phyloP scores from a whole-genome alignment of 2,797 vertebrate species.

The Hyperoplus immaculatus region DNA sequence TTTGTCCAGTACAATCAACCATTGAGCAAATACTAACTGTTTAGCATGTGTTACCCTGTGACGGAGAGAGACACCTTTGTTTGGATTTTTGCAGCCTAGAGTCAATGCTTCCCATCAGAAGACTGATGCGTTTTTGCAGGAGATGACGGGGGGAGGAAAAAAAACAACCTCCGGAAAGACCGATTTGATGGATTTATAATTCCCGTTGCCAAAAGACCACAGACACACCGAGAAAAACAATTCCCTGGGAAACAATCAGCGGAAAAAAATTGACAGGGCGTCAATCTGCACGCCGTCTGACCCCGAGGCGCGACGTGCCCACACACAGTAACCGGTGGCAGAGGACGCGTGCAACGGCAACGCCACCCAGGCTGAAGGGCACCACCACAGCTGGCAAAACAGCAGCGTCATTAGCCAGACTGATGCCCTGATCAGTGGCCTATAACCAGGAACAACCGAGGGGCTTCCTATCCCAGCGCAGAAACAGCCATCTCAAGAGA shows the following conservation, averaged over 20 bases:
- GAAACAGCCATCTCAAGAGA: conserved; percentile 7
- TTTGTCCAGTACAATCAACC: conserved; percentile 43
- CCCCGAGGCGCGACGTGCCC: conserved; percentile 57
- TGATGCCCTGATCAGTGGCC: conserved; percentile 44
- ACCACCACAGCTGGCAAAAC: conserved; percentile 59
- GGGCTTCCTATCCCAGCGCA: conserved; percentile 10
- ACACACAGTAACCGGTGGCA: conserved; percentile 50
- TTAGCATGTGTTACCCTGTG: conserved; percentile 35
- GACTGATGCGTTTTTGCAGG: conserved; percentile 46
- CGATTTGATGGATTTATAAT: conserved; percentile 68
- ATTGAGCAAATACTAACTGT: conserved; percentile 29
- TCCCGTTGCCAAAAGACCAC: conserved; percentile 54
- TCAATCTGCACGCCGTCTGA: conserved; percentile 49
- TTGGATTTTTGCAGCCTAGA: conserved; percentile 44
- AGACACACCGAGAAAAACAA: conserved; percentile 71
- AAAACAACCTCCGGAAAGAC: conserved; percentile 76
- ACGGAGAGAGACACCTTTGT: conserved; percentile 50
- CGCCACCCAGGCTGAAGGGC: conserved; percentile 36
- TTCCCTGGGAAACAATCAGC: conserved; percentile 71
- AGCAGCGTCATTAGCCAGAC: conserved; percentile 21
- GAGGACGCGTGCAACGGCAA: conserved; percentile 27
- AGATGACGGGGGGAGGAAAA: conserved; percentile 44
- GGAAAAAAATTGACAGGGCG: conserved; percentile 58
- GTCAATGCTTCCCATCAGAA: conserved; percentile 53
- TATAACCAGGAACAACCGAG: conserved; percentile 7